A percentile compares a stretch with the other conserved stretches of the same genome.
These are phyloP conservation scores for Synanthedon formicaeformis DNA, from an alignment of 2,888 invertebrate species.

Conservation along the genomic window DNA sequence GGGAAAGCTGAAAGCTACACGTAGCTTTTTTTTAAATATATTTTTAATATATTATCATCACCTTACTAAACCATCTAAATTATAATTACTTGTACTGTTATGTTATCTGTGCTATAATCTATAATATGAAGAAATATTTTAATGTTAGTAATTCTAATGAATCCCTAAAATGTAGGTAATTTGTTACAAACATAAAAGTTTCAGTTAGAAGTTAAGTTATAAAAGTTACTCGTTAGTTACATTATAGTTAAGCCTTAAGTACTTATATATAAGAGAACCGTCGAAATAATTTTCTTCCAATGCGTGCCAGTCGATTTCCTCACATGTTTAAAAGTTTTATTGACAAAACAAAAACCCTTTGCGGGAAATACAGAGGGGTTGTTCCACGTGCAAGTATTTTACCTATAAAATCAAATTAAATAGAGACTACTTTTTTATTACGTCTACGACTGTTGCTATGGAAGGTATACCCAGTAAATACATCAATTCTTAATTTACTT, in stretches of 20 bases:
- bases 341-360: slow-evolving; percentile 61
- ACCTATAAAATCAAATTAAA: neutral
- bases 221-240: neutral
- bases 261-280: neutral
- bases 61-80: too few relatives aligned
- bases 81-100: too few relatives aligned
- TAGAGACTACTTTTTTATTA: slow-evolving; percentile 26
- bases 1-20: too few relatives aligned
- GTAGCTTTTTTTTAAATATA: too few relatives aligned
- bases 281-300: neutral
- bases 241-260: neutral
- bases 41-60: too few relatives aligned
- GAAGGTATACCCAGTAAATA: slow-evolving; percentile 21
- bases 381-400: slow-evolving; percentile 28
- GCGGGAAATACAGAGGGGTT: slow-evolving; percentile 36
- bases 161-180: too few relatives aligned
- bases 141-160: too few relatives aligned
- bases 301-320: neutral
- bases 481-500: too few relatives aligned
- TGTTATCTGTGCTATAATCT: too few relatives aligned
- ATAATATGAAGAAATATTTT: too few relatives aligned
- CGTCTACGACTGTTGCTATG: slow-evolving; percentile 39
- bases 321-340: slow-evolving; percentile 21
- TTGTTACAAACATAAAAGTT: neutral
- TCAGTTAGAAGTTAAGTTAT: neutral